Evolutionary conservation across 37 sponge, comb jelly and placozoan genomes (phyloP).

Genomic region (Hormiphora californensis): DNA sequence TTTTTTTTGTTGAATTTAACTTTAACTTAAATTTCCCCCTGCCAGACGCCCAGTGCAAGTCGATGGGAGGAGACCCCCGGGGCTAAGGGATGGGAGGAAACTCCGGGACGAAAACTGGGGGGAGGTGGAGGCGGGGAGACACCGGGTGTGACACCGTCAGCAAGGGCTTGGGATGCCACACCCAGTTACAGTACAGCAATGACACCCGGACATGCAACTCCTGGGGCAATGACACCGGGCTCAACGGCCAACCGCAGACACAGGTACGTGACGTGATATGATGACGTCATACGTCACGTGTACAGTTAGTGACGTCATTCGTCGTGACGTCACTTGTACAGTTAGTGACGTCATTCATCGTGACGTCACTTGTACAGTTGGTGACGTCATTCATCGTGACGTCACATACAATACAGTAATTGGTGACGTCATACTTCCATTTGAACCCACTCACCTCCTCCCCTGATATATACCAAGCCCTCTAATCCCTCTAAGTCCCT

Average conservation of each 20-base stretch:
- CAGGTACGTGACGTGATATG: too few species aligned
- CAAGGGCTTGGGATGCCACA: constrained; percentile 84
- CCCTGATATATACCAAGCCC: neutral
- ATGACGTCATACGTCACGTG: too few species aligned
- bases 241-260: constrained; percentile 51
- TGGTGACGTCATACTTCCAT: neutral
- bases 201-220: constrained; percentile 73
- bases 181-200: constrained; percentile 59
- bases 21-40: too few species aligned
- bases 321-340: too few species aligned
- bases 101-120: constrained; percentile 68
- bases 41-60: constrained; percentile 68
- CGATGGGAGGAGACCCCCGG: constrained; percentile 96
- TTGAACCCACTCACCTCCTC: neutral
- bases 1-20: too few species aligned
- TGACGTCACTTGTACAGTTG: too few species aligned
- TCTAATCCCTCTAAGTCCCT: neutral
- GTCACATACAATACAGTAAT: neutral
- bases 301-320: too few species aligned
- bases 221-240: constrained; percentile 54
- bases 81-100: constrained; percentile 69
- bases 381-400: neutral
- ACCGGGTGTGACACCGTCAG: constrained; percentile 59
- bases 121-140: constrained; percentile 10
- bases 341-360: too few species aligned